Evolutionary conservation across 2,888 invertebrate species (phyloP).

Genomic region (Tetranychus truncatus): DNA sequence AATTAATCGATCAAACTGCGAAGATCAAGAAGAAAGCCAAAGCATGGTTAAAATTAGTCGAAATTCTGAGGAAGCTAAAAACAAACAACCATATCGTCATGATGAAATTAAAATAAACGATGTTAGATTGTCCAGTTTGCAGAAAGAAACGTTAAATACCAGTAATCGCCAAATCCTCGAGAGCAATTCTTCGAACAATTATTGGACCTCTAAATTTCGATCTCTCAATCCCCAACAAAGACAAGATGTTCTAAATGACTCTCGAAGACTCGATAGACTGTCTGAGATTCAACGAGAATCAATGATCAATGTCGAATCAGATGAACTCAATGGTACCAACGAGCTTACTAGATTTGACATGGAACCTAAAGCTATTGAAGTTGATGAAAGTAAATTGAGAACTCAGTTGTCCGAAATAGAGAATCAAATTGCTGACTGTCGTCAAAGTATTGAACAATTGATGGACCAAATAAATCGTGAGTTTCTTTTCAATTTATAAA

Average conservation of each 20-base stretch:
- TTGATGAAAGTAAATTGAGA: slow-evolving; percentile 9
- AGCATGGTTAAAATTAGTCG: background rate
- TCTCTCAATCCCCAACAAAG: background rate
- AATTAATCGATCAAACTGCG: background rate
- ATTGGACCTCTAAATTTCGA: background rate
- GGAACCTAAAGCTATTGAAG: background rate
- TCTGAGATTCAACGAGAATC: background rate
- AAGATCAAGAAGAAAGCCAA: background rate
- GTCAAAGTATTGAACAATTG: slow-evolving; percentile 8
- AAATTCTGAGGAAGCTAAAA: background rate
- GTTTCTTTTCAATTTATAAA: background rate
- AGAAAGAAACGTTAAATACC: slow-evolving; percentile 41
- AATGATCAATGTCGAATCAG: background rate
- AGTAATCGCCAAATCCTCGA: slow-evolving; percentile 29
- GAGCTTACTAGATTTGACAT: background rate
- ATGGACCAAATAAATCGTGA: slow-evolving; percentile 12
- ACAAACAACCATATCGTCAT: background rate
- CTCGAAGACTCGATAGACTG: background rate
- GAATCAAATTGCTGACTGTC: slow-evolving; percentile 9
- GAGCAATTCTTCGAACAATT: background rate
- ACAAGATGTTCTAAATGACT: background rate
- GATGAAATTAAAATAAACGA: background rate
- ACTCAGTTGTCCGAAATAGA: slow-evolving; percentile 2
- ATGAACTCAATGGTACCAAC: background rate
- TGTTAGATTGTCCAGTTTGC: slow-evolving; percentile 38